These are phyloP conservation scores for Helicoverpa assulta DNA, from an alignment of 2,888 invertebrate species.

Conservation along the genomic window DNA sequence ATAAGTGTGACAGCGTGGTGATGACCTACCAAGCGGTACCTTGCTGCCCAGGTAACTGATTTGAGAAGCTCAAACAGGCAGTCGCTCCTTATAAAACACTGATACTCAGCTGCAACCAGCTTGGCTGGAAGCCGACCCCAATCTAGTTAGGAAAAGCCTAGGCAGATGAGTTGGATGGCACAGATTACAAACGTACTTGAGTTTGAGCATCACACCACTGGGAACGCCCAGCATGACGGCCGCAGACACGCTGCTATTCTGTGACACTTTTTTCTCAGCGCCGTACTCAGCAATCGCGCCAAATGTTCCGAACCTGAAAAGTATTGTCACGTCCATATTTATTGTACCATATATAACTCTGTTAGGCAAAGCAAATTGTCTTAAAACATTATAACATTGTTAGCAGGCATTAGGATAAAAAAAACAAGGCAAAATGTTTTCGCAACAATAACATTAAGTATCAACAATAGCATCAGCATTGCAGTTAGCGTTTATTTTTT, in stretches of 20 bases:
- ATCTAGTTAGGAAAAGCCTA: too few species aligned
- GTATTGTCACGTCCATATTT: background rate
- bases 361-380: background rate
- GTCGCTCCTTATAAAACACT: too few species aligned
- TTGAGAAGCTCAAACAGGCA: too few species aligned
- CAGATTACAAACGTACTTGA: constrained; percentile 91
- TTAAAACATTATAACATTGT: background rate
- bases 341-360: too few species aligned
- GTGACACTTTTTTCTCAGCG: constrained; percentile 97
- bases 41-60: too few species aligned
- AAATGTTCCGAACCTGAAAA: constrained; percentile 94
- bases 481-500: background rate
- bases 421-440: too few species aligned
- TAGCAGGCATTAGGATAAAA: too few species aligned
- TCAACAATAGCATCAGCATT: background rate
- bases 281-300: constrained; percentile 97
- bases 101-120: too few species aligned
- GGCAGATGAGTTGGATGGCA: too few species aligned
- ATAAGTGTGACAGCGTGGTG: too few species aligned
- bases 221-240: constrained; percentile 96
- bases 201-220: constrained; percentile 96
- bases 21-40: too few species aligned
- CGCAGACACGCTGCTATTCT: constrained; percentile 96
- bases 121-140: too few species aligned
- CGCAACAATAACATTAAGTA: background rate